Percentiles rank a stretch among this genome's conserved stretches.
phyloP scores from a whole-genome alignment of 2,113 vertebrate genomes.

The Nothoprocta pentlandii region DNA sequence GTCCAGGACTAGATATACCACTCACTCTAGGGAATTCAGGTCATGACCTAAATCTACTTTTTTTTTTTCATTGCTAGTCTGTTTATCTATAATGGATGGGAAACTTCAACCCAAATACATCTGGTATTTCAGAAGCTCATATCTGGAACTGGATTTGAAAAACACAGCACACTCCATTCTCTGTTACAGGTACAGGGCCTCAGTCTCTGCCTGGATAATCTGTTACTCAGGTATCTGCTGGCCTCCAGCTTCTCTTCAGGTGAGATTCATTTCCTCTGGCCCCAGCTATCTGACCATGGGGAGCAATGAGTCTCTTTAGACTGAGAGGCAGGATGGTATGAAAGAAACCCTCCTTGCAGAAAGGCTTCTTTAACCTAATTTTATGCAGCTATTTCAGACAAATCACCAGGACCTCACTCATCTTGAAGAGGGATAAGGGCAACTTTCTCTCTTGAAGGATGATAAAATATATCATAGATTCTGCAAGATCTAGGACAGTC shows the following conservation, averaged over 20 bases:
- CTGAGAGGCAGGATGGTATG: background rate
- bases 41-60: constrained; percentile 29
- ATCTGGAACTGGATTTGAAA: constrained; percentile 12
- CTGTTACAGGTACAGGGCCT: background rate
- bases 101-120: background rate
- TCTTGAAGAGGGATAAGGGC: fast-evolving
- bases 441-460: background rate
- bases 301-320: background rate
- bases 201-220: background rate
- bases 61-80: background rate
- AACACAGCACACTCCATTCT: background rate
- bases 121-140: constrained; percentile 5
- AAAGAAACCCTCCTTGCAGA: background rate
- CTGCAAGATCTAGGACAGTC: background rate
- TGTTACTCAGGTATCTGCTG: background rate
- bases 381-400: fast-evolving
- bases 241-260: background rate
- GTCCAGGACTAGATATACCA: background rate
- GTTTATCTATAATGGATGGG: background rate
- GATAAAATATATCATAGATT: background rate
- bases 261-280: background rate
- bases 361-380: background rate
- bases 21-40: background rate
- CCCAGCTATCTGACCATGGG: background rate
- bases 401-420: background rate